These are phyloP conservation scores for Athene noctua DNA, from an alignment of 2,113 vertebrate genomes.

Conservation along the genomic window DNA sequence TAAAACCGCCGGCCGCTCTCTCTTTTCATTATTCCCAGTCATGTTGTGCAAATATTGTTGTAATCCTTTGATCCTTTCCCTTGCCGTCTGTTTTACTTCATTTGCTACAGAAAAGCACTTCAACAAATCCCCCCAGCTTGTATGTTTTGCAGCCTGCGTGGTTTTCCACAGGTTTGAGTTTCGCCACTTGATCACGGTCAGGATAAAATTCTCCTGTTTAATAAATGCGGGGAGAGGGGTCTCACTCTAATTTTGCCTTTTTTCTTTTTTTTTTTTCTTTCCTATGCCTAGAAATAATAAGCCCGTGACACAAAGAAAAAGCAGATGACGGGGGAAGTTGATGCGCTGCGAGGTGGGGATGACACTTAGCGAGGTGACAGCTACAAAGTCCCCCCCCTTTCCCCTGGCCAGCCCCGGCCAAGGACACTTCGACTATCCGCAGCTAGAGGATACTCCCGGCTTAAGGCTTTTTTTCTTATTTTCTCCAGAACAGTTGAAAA, in stretches of 20 bases:
- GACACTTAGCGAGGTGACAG: constrained; percentile 36
- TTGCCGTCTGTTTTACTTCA: constrained; percentile 85
- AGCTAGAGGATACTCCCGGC: neutral
- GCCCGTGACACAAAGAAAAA: neutral
- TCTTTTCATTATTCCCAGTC: constrained; percentile 97
- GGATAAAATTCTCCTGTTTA: constrained; percentile 41
- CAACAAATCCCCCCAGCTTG: constrained; percentile 86
- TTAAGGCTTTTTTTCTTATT: neutral
- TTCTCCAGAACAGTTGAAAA: neutral
- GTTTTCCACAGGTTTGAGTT: constrained; percentile 41
- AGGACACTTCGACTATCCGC: neutral
- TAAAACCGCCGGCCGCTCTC: constrained; percentile 81
- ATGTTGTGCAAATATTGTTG: constrained; percentile 99
- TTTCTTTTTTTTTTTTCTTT: neutral
- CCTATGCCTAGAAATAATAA: neutral
- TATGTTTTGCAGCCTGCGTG: constrained; percentile 82
- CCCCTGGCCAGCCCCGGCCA: neutral
- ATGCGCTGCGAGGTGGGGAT: neutral
- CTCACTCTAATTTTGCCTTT: neutral
- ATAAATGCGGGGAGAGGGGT: constrained; percentile 44
- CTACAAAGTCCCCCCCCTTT: neutral
- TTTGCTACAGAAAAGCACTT: constrained; percentile 82
- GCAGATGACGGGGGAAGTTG: neutral
- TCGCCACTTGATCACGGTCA: constrained; percentile 65
- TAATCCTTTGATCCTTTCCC: constrained; percentile 92